Percentiles rank a stretch among this genome's conserved stretches.
Conservation (phyloP, 2,888 invertebrate genomes). For the Folsomia manolachei region DNA sequence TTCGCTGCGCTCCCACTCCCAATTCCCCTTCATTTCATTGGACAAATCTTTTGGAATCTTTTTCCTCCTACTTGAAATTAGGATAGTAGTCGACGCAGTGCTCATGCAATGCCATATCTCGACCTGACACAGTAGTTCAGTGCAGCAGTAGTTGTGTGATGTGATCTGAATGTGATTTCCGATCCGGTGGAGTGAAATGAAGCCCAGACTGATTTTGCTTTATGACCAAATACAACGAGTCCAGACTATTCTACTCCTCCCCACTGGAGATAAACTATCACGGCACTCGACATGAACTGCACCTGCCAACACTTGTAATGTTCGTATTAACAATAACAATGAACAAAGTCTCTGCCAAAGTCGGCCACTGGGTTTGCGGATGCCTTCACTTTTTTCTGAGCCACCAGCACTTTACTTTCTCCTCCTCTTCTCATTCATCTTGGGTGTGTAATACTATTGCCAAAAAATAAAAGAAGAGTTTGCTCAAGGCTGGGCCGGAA, state of each 20-base stretch:
- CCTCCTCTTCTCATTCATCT: not conserved
- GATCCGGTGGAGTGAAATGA: not conserved
- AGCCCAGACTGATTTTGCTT: not conserved
- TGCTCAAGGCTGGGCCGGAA: not conserved
- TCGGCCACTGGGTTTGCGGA: conserved; percentile 9
- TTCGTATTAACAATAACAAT: conserved; percentile 5
- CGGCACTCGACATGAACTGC: not conserved
- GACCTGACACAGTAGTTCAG: not conserved
- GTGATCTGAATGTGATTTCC: not conserved
- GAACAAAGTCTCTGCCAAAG: not conserved
- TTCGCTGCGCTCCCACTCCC: no score
- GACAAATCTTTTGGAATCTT: not conserved
- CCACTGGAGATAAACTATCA: not conserved
- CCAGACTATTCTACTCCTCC: not conserved
- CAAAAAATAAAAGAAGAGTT: not conserved
- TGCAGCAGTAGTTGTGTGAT: not conserved
- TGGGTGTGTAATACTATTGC: not conserved
- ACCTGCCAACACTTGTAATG: conserved; percentile 12
- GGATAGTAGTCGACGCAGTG: no score
- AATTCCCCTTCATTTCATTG: not conserved
- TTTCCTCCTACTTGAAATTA: not conserved
- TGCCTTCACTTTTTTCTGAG: not conserved
- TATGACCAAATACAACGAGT: not conserved
- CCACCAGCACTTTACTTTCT: not conserved
- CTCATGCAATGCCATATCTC: no score